phyloP scores from a whole-genome alignment of 2,888 invertebrate species.

The Dysmachus trigonus region DNA sequence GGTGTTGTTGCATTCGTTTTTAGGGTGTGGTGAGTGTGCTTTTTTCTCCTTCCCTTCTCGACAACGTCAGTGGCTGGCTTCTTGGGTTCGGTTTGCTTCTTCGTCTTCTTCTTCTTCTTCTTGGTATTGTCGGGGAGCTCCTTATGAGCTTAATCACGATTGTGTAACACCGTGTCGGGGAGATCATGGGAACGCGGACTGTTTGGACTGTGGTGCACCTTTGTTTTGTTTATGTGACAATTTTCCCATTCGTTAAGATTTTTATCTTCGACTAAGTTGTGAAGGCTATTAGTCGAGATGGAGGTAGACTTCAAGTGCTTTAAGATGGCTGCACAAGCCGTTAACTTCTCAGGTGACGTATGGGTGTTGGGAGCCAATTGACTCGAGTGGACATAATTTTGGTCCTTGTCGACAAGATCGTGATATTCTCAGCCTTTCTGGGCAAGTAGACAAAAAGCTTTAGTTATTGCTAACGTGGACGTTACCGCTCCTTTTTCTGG shows the following conservation, averaged over 20 bases:
- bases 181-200: conserved; percentile 17
- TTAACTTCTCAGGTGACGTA: neutral
- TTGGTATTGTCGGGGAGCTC: neutral
- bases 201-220: neutral
- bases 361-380: neutral
- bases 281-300: neutral
- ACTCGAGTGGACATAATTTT: neutral
- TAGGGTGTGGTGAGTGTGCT: conserved; percentile 26
- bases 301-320: neutral
- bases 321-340: neutral
- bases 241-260: conserved; percentile 24
- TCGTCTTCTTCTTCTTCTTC: too few species aligned
- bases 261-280: neutral
- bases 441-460: neutral
- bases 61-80: neutral
- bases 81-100: neutral
- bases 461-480: neutral
- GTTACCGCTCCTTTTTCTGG: neutral
- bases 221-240: conserved; percentile 14
- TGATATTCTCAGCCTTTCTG: neutral
- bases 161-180: neutral
- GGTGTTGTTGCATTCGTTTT: too few species aligned
- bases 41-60: neutral
- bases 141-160: conserved; percentile 15
- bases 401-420: neutral